Evolutionary conservation across 2,113 vertebrate species (phyloP), one percentile per base, ranked within the genome.

Genomic region (Thermophis baileyi): DNA sequence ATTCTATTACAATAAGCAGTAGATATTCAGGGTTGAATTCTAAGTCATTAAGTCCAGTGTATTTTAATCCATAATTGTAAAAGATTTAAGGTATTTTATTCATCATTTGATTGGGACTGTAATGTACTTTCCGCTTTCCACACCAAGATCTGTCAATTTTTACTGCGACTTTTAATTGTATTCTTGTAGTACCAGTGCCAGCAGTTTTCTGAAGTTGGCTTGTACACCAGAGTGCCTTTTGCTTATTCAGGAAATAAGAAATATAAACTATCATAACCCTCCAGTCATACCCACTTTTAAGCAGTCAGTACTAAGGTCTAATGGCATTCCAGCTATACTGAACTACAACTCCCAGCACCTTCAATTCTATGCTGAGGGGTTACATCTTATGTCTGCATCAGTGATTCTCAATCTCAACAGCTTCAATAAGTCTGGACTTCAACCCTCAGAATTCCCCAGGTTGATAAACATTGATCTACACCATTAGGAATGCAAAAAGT

Each of bases 31-130:
- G 93, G 92, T 96, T 51, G 46, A 96, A 90, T 94, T 95, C 95
- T 95, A 98, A 96, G 96, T 97, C 97, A 97, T 98, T 97, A 98
- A 97, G 95, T 91, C 96, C 97, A 97, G 97, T 91, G 96, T 97
- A 97, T 97, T 98, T 97, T 98, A 98, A 98, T 98, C 97, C 95
- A 98, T 97, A 98, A 98, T 97, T 98, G 97, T 97, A 90, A 3
- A 96, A 97, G 97, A 98, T 97, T 98, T 97, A 97, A 95, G 11
- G 9, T 93, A 96, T 98, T 97, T 97, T 93, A 97, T 98, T 98
- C 98, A 98, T 97, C 97, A 96, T 97, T 97, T 81, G 92, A 98
- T 98, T 94, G 94, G 96, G 96, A 97, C 97, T 97, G 97, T 97
- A 98, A 98, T 98, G 97, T 97, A 96, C 97, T 98, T 97, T 97